Conservation (phyloP, 1,140 invertebrate species). For the Acyrthosiphon pisum region DNA sequence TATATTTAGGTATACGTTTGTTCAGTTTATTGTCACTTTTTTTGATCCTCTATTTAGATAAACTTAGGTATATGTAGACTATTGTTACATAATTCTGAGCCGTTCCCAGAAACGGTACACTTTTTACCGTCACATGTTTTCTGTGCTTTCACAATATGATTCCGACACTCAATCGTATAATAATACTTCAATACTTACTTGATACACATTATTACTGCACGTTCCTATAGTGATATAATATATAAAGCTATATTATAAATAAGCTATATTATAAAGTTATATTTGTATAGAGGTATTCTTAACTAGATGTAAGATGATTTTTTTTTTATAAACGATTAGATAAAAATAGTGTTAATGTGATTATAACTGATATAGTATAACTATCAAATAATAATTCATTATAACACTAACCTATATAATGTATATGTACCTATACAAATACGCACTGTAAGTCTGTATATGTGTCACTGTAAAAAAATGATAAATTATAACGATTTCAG, state of each 20-base stretch:
- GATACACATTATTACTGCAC: neutral
- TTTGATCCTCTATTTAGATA: neutral
- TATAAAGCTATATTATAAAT: neutral
- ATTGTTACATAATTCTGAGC: neutral
- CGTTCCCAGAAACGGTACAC: neutral
- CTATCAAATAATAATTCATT: neutral
- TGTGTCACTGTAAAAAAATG: neutral
- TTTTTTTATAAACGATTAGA: slow-evolving; percentile 3
- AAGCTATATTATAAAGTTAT: neutral
- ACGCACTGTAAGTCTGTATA: neutral
- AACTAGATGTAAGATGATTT: neutral
- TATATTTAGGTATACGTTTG: neutral
- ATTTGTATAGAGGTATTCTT: no score
- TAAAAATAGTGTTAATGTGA: neutral
- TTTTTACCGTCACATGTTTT: neutral
- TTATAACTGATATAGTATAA: neutral
- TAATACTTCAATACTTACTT: neutral
- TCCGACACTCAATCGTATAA: neutral
- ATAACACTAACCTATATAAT: slow-evolving; percentile 16
- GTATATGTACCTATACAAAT: neutral
- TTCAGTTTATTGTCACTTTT: neutral
- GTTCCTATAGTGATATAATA: neutral
- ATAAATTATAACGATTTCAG: slow-evolving; percentile 22
- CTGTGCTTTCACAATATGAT: neutral
- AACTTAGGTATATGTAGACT: neutral